These are phyloP conservation scores for Trogon surrucura DNA, from an alignment of 2,113 vertebrate species.

Conservation along the genomic window DNA sequence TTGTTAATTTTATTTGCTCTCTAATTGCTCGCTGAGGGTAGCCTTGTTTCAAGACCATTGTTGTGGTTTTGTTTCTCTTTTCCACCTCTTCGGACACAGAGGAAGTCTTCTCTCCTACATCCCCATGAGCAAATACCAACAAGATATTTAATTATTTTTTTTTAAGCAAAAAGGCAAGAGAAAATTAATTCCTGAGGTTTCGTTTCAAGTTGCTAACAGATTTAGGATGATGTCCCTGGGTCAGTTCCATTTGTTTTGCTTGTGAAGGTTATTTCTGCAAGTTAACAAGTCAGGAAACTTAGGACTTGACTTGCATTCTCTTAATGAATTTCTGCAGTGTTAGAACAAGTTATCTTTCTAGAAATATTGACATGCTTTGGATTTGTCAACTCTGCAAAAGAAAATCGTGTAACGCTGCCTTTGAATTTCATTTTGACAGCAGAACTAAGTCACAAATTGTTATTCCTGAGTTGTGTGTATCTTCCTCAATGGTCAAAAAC, in stretches of 20 bases:
- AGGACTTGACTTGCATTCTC: not conserved
- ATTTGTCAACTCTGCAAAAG: not conserved
- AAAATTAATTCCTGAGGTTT: not conserved
- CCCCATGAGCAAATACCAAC: not conserved
- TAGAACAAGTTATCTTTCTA: not conserved
- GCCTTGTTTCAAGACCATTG: not conserved
- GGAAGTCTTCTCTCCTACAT: not conserved
- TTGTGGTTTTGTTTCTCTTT: not conserved
- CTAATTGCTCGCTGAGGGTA: not conserved
- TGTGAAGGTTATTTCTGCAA: constrained; percentile 8
- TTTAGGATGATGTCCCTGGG: not conserved
- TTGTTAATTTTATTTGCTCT: not conserved
- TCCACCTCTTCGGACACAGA: not conserved
- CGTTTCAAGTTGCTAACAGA: not conserved
- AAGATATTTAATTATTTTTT: not conserved
- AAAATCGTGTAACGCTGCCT: not conserved
- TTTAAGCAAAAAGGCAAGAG: not conserved
- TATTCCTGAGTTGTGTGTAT: not conserved
- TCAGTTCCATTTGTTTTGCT: not conserved
- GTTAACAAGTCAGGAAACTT: not conserved
- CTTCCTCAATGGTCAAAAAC: not conserved
- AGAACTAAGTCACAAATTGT: not conserved
- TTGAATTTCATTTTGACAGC: not conserved
- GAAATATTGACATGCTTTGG: not conserved
- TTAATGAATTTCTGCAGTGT: not conserved